phyloP scores from a whole-genome alignment of 2,113 vertebrate genomes.

The Pampusana beccarii region DNA sequence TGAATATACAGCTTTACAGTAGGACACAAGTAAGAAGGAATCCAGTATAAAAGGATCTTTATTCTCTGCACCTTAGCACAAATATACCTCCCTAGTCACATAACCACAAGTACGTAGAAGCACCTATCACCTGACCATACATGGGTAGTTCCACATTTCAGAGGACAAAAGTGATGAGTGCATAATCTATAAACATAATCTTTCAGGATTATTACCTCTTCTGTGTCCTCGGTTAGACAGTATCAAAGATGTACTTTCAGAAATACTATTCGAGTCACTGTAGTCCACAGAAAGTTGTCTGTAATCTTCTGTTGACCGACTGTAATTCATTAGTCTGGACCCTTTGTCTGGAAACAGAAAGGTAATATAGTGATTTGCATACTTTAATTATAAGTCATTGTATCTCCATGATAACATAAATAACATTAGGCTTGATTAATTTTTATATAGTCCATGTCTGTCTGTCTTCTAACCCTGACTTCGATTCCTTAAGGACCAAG shows the following conservation, averaged over 20 bases:
- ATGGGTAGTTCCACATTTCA: neutral
- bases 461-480: neutral
- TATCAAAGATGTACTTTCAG: conserved; percentile 53
- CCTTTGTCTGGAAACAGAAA: conserved; percentile 41
- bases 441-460: neutral
- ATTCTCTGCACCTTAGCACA: neutral
- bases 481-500: neutral
- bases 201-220: conserved; percentile 27
- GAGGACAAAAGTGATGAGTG: neutral
- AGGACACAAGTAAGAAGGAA: neutral
- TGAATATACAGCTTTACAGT: neutral
- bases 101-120: neutral
- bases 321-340: conserved; percentile 57
- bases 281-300: conserved; percentile 45
- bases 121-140: neutral
- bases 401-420: neutral
- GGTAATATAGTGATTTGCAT: neutral
- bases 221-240: conserved; percentile 39
- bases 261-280: conserved; percentile 63
- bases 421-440: neutral
- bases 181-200: neutral
- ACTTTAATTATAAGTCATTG: neutral
- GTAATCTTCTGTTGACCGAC: conserved; percentile 62
- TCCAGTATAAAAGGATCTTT: neutral
- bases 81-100: neutral